phyloP scores from a whole-genome alignment of 2,888 invertebrate species.

The Pachydiplax longipennis region DNA sequence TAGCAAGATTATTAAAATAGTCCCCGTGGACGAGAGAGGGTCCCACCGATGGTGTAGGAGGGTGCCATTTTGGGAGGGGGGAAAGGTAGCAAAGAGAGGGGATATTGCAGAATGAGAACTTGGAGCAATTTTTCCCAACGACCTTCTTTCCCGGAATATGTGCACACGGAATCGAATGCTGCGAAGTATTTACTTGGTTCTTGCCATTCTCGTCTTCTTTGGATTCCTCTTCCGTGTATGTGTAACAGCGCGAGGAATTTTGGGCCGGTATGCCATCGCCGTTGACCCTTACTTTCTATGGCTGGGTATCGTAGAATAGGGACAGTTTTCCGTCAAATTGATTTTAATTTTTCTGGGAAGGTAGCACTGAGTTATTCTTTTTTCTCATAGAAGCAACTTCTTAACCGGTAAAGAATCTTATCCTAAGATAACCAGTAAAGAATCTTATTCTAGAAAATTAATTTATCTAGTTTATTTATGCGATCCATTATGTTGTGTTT shows the following conservation, averaged over 20 bases:
- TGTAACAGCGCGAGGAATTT: neutral
- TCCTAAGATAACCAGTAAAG: too few species aligned
- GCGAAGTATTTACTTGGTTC: neutral
- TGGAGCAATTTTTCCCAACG: neutral
- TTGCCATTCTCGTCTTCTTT: neutral
- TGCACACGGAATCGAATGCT: neutral
- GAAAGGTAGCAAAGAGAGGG: neutral
- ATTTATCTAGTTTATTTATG: too few species aligned
- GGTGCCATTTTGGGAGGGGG: neutral
- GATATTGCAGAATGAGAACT: neutral
- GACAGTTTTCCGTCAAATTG: too few species aligned
- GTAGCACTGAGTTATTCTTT: too few species aligned
- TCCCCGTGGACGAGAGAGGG: neutral
- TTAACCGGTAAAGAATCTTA: too few species aligned
- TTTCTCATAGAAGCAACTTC: too few species aligned
- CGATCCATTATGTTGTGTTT: too few species aligned
- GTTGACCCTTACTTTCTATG: too few species aligned
- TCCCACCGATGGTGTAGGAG: neutral
- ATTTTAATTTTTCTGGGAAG: too few species aligned
- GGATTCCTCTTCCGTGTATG: neutral
- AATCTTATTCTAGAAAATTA: too few species aligned
- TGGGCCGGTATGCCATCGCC: too few species aligned
- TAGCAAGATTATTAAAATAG: conserved; percentile 40
- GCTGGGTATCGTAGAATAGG: too few species aligned
- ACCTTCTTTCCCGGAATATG: neutral